phyloP scores from a whole-genome alignment of 2,113 vertebrate species.

The Dolichallabes microphthalmus region DNA sequence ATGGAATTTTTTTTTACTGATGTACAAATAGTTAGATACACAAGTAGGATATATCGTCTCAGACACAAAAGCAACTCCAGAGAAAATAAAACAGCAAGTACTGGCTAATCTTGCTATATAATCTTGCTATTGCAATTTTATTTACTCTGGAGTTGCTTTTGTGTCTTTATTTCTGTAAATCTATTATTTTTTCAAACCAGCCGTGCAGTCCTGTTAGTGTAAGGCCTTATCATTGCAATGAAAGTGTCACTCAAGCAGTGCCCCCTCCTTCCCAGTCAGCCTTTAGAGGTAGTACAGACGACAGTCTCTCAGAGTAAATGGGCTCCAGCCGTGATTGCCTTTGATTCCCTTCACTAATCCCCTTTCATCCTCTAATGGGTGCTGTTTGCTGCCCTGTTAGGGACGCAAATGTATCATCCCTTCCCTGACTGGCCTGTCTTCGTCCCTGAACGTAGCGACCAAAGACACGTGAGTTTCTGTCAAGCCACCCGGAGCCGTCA shows the following conservation, averaged over 20 bases:
- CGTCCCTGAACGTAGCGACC: background rate
- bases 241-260: constrained; percentile 30
- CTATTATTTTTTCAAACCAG: background rate
- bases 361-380: constrained; percentile 77
- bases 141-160: background rate
- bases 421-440: constrained; percentile 2
- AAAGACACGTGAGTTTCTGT: constrained; percentile 4
- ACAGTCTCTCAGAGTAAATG: constrained; percentile 61
- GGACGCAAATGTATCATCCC: constrained; percentile 62
- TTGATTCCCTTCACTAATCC: constrained; percentile 69
- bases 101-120: background rate
- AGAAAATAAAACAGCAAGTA: too few species aligned
- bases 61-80: too few species aligned
- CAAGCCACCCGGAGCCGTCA: constrained; percentile 5
- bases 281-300: constrained; percentile 45
- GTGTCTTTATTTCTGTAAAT: constrained; percentile 14
- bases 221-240: background rate
- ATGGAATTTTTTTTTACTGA: too few species aligned
- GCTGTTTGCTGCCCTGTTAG: constrained; percentile 76
- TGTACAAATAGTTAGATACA: background rate
- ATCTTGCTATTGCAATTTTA: too few species aligned
- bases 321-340: constrained; percentile 62
- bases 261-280: constrained; percentile 35
- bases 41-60: background rate
- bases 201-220: background rate